Evolutionary conservation across 2,113 vertebrate genomes (phyloP).

Genomic region (Xenopus tropicalis): DNA sequence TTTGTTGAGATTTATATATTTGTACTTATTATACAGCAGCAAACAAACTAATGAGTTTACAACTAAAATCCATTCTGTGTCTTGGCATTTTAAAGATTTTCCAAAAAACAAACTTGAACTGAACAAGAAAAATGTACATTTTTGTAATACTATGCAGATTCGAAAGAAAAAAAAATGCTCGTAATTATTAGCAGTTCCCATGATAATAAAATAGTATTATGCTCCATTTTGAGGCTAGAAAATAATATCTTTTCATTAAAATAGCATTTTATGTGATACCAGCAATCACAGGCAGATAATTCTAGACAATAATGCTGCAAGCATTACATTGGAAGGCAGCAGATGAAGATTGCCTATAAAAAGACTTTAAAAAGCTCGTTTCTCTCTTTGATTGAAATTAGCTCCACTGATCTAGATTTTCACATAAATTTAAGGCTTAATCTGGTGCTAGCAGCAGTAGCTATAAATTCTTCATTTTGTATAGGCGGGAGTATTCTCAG

Average conservation of each 20-base stretch:
- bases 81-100: too few relatives aligned
- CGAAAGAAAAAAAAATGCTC: slow-evolving; percentile 2
- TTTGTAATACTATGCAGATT: background rate
- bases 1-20: too few relatives aligned
- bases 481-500: background rate
- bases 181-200: slow-evolving; percentile 26
- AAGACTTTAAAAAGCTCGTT: slow-evolving; percentile 24
- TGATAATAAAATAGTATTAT: slow-evolving; percentile 36
- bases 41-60: too few relatives aligned
- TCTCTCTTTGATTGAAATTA: slow-evolving; percentile 29
- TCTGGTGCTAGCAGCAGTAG: background rate
- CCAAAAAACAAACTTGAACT: background rate
- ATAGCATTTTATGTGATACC: slow-evolving; percentile 20
- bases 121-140: background rate
- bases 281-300: slow-evolving; percentile 30
- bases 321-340: slow-evolving; percentile 6
- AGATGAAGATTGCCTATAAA: slow-evolving; percentile 18
- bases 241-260: slow-evolving; percentile 42
- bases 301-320: slow-evolving; percentile 24
- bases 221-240: slow-evolving; percentile 19
- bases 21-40: too few relatives aligned
- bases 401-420: slow-evolving; percentile 16
- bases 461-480: background rate
- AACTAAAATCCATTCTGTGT: too few relatives aligned
- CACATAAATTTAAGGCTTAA: slow-evolving; percentile 7